Evolutionary conservation across 2,113 vertebrate species (phyloP).

Genomic region (Pleuronectes platessa): DNA sequence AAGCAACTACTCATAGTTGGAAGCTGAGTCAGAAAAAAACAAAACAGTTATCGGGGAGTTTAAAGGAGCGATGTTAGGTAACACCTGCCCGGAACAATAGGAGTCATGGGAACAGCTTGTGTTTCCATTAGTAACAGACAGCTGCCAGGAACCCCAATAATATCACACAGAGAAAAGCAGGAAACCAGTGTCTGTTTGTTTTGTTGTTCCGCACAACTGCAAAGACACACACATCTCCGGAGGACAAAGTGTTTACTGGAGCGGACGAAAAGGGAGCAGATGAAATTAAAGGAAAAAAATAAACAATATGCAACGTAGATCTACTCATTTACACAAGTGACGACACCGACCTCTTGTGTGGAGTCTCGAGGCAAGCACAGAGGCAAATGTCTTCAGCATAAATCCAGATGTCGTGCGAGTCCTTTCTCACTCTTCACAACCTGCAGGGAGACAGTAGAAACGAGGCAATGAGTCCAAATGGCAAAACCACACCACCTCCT

Average conservation of each 20-base stretch:
- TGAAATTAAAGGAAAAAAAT: constrained; percentile 6
- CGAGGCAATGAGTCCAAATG: constrained; percentile 48
- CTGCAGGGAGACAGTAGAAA: constrained; percentile 45
- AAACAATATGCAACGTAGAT: neutral
- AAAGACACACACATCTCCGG: constrained; percentile 1
- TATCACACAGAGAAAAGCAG: constrained; percentile 61
- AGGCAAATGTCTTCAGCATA: neutral
- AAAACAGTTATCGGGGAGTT: neutral
- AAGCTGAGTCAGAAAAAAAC: neutral
- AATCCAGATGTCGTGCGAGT: constrained; percentile 32
- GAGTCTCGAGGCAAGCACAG: constrained; percentile 2
- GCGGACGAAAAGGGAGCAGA: neutral
- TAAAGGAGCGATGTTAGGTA: constrained; percentile 8
- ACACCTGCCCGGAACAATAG: constrained; percentile 56
- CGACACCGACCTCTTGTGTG: constrained; percentile 55
- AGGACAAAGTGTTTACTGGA: constrained; percentile 2
- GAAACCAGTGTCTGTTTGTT: constrained; percentile 59
- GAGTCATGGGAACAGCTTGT: constrained; percentile 28
- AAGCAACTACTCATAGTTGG: neutral
- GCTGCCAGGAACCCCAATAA: constrained; percentile 62
- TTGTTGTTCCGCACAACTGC: constrained; percentile 13
- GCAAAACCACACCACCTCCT: constrained; percentile 60
- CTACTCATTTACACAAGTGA: neutral
- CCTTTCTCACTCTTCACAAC: constrained; percentile 11
- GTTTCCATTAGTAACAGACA: constrained; percentile 45